Base-by-base conservation (phyloP, 2,888 invertebrate genomes). In the Mythimna pallens region DNA sequence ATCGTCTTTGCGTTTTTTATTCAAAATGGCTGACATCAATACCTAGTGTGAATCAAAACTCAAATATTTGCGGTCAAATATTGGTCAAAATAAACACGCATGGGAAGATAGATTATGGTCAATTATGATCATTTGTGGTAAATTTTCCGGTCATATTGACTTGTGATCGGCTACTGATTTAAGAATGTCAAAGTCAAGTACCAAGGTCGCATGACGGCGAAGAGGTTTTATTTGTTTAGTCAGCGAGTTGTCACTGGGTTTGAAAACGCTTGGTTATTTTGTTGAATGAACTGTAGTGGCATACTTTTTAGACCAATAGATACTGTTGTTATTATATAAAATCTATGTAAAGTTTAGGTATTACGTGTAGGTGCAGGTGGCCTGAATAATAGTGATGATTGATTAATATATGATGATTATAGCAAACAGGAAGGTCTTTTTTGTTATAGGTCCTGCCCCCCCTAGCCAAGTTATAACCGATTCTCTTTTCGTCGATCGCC, bases 91-190 rank as follows among this genome's bases (percentile, higher is more conserved):
- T 65, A 82, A 76, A 76, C 77, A 71, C 65, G 69, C 72, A 70
- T 81, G 80, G 67, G 50, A 71, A 73, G 75, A 77, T 74, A 81
- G 84, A 87, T 84, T 62, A 83, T 77, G 70, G 81, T 83, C 82
- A 86, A 83, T 87, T 89, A 88, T 82, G 72, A 81, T 82, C 81
- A 86, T 82, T 87, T 89, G 89, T 83, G 90, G 89, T 90, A 80
- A 78, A 82, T 86, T 81, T 88, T 85, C 76, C 78, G 79, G 73
- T 85, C 84, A 82, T 82, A 82, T 85, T 78, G 84, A 82, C 78
- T 65, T 78, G 62, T 81, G 81, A 81, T 86, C 65, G 82, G 79
- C 81, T 82, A 82, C 83, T 75, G 85, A 82, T 80, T 65, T 63
- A 50, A 66, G 73, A 86, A 84, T 83, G 86, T 87, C 86, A 86